These are phyloP conservation scores for Colletes collaris DNA, from an alignment of 2,888 invertebrate species.

Conservation along the genomic window DNA sequence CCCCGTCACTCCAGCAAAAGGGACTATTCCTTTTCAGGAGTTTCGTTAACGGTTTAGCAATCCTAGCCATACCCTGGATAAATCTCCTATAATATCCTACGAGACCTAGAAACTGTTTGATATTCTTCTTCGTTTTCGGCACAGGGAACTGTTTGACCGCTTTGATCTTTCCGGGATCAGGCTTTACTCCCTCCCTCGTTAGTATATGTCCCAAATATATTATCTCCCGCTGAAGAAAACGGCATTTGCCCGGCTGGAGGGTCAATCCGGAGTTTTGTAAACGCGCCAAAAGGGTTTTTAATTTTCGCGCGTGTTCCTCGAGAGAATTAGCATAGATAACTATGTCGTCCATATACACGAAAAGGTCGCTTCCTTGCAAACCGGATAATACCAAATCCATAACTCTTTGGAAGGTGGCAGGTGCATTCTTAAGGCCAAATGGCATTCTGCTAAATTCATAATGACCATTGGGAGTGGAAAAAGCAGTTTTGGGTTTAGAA, in stretches of 20 bases:
- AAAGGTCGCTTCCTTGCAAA: background rate
- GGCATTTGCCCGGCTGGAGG: background rate
- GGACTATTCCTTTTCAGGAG: background rate
- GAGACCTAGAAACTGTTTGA: background rate
- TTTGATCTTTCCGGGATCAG: background rate
- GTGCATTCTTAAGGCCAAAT: background rate
- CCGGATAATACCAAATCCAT: background rate
- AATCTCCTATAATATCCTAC: too few relatives aligned
- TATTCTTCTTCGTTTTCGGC: background rate
- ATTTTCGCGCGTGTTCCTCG: background rate
- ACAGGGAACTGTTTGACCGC: background rate
- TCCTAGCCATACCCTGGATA: too few relatives aligned
- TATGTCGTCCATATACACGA: background rate
- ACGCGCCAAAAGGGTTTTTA: too few relatives aligned
- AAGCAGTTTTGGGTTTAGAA: background rate
- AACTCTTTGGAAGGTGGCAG: background rate
- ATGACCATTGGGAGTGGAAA: background rate
- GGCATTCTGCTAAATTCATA: background rate
- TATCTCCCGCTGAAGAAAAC: background rate
- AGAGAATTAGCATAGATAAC: background rate
- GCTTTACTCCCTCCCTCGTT: background rate
- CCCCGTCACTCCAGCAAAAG: background rate
- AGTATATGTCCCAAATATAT: background rate
- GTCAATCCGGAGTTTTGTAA: background rate
- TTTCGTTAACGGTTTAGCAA: background rate